Evolutionary conservation across 1,140 invertebrate species (phyloP).

Genomic region (Papilio aristodemus): DNA sequence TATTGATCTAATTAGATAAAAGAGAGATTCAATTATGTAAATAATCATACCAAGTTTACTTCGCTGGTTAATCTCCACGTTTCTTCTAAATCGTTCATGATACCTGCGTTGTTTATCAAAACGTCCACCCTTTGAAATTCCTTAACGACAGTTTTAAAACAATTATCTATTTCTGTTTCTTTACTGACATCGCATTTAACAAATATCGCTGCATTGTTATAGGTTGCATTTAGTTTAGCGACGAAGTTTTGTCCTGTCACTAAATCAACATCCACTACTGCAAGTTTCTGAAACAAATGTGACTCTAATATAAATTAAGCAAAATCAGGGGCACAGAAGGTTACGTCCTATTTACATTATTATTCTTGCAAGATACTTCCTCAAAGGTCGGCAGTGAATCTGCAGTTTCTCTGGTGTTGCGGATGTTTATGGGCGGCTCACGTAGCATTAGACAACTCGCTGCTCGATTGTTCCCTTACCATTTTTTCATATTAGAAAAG

Average conservation of each 20-base stretch:
- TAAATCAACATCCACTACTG: slow-evolving; percentile 8
- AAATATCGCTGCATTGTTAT: slow-evolving; percentile 5
- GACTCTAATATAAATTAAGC: not conserved
- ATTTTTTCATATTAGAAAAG: too few species aligned
- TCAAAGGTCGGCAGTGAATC: too few species aligned
- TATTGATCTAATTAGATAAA: too few species aligned
- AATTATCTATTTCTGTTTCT: not conserved
- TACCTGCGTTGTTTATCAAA: slow-evolving; percentile 24
- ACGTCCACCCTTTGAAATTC: slow-evolving; percentile 1
- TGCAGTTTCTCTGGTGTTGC: too few species aligned
- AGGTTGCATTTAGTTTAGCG: slow-evolving; percentile 2
- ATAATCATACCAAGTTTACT: not conserved
- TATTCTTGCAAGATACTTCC: too few species aligned
- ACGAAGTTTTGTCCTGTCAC: not conserved
- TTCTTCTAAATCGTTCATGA: not conserved
- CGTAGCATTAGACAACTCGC: too few species aligned
- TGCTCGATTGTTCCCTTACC: too few species aligned
- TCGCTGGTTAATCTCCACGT: slow-evolving; percentile 19
- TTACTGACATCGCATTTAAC: slow-evolving; percentile 21
- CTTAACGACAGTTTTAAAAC: not conserved
- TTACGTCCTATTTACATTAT: too few species aligned
- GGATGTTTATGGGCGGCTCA: too few species aligned
- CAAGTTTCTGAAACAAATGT: slow-evolving; percentile 2
- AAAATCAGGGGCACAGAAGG: too few species aligned
- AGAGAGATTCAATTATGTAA: too few species aligned